Percentiles rank a stretch among this genome's conserved stretches.
These are phyloP conservation scores for Punctoribates punctum DNA, from an alignment of 2,888 invertebrate genomes.

Conservation along the genomic window DNA sequence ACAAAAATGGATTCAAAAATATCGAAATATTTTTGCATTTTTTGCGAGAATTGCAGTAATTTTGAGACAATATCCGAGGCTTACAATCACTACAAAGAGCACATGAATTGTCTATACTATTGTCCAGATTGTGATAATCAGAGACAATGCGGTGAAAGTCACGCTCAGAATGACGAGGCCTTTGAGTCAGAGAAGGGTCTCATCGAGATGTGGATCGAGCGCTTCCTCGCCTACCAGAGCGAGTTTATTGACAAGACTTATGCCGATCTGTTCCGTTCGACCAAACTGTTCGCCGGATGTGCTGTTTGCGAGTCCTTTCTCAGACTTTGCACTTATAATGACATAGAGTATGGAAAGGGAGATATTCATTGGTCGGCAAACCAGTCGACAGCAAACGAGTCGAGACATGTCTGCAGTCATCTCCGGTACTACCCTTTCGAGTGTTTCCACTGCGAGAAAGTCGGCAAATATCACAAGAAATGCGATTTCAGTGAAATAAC, in stretches of 20 bases:
- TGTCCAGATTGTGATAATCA: slow-evolving; percentile 1
- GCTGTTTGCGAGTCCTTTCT: slow-evolving; percentile 13
- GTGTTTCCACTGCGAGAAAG: slow-evolving; percentile 17
- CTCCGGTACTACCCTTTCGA: slow-evolving; percentile 27
- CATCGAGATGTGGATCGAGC: slow-evolving; percentile 31
- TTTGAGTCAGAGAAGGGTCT: not conserved
- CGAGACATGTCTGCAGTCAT: slow-evolving; percentile 21
- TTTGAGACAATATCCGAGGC: slow-evolving; percentile 5
- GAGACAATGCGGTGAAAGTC: not conserved
- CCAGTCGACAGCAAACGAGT: not conserved
- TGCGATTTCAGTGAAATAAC: slow-evolving; percentile 3
- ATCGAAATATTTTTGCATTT: slow-evolving; percentile 18
- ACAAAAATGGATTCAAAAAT: slow-evolving; percentile 1
- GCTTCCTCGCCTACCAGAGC: slow-evolving; percentile 27
- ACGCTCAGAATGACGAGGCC: not conserved
- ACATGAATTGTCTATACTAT: not conserved
- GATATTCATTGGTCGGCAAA: not conserved
- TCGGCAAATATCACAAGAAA: slow-evolving; percentile 2
- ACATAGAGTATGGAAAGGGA: not conserved
- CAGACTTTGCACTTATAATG: not conserved
- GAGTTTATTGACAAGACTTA: slow-evolving; percentile 8
- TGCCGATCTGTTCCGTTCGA: not conserved
- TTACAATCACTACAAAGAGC: slow-evolving; percentile 10
- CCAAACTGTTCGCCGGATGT: not conserved
- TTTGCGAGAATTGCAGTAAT: slow-evolving; percentile 16